Base-by-base conservation (phyloP, 2,113 vertebrate species). In the Murina feae region DNA sequence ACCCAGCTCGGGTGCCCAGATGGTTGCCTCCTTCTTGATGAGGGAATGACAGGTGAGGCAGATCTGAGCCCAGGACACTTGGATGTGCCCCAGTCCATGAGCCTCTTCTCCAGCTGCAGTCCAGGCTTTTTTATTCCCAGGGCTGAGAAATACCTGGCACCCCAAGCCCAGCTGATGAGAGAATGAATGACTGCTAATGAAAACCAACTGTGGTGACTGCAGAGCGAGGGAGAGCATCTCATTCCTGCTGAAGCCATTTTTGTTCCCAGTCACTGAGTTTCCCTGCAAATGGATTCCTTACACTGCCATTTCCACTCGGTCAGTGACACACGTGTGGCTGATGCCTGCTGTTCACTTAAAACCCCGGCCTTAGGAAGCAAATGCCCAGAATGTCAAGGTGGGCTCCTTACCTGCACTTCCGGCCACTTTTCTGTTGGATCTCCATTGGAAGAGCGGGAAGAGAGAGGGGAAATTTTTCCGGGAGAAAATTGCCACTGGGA, bases 401-500 rank as follows among this genome's bases (percentile, higher is more conserved):
- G 20, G 35, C 42, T 74, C 10, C 63, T 74, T 35, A 39, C 58
- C 65, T 47, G 28, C 21, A 13, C 63, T 10, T 11, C 0, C 5
- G 63, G 72, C 72, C 39, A 20, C 72, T 53, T 85, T 66, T 28
- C 17, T 1, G 28, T 18, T 30, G 8, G 7, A 28, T 16, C 58
- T 55, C 37, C 60, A 7, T 42, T 17, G 23, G 49, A 76, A 13
- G 55, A 80, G 32, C 16, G n/a, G 63, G 42, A 23, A 47, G 44
- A 80, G 16, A 6, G 30, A 58, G 53, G 49, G 63, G 69, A 28
- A 21, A 7, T 55, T 58, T 88, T 90, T 72, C 82, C 95, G 68
- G 9, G 71, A 96, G 74, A 81, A 88, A 83, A 69, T 85, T 68
- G 76, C 86, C 51, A 82, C 87, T 80, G 84, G 42, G 80, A 55